Conservation (phyloP, 2,797 vertebrate species). For the Galago senegalensis region DNA sequence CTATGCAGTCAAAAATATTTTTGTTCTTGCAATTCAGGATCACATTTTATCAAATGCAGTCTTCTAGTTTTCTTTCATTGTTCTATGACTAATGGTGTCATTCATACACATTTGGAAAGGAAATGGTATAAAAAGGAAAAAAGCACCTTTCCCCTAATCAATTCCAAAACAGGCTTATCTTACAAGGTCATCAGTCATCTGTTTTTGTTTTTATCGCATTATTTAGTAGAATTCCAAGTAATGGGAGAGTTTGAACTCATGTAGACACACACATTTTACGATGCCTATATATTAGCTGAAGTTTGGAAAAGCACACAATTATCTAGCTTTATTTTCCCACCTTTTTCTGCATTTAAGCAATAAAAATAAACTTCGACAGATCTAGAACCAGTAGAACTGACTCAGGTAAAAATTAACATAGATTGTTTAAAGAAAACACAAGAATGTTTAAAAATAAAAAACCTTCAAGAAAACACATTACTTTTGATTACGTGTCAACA, state of each 20-base stretch:
- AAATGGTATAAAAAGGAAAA: constrained; percentile 30
- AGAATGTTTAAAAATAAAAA: neutral
- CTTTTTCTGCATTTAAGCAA: constrained; percentile 33
- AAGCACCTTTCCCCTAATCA: neutral
- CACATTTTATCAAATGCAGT: no score
- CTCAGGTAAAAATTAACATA: neutral
- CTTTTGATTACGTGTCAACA: neutral
- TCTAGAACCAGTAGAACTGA: constrained; percentile 12
- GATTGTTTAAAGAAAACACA: neutral
- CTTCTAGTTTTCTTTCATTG: no score
- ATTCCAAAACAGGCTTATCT: constrained; percentile 24
- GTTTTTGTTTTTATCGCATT: constrained; percentile 7
- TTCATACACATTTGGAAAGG: no score
- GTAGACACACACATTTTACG: neutral
- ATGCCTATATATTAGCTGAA: neutral
- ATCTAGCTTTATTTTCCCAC: neutral
- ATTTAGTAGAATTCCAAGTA: constrained; percentile 10
- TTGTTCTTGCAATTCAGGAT: neutral
- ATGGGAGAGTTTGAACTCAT: neutral
- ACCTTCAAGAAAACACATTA: neutral
- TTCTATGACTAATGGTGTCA: no score
- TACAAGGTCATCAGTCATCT: neutral
- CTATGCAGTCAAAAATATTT: neutral
- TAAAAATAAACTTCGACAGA: constrained; percentile 25
- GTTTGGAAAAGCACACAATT: constrained; percentile 39